These are phyloP conservation scores for Sciaenops ocellatus DNA, from an alignment of 2,797 vertebrate genomes.

Conservation along the genomic window DNA sequence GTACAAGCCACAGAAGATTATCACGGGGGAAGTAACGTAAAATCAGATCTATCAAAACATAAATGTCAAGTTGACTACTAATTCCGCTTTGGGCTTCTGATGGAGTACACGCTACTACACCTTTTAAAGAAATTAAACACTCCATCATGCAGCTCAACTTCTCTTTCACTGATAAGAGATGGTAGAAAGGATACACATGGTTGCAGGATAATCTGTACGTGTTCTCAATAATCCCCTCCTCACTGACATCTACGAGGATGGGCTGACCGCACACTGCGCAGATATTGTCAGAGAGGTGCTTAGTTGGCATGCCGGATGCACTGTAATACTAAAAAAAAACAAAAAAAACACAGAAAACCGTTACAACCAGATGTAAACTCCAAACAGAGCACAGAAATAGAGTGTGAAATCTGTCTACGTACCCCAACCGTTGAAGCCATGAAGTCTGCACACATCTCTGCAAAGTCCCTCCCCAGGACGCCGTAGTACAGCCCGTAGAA, in stretches of 20 bases:
- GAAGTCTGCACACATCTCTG: slow-evolving; percentile 99
- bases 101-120: neutral
- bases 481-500: slow-evolving; percentile 99
- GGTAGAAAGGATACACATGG: slow-evolving; percentile 94
- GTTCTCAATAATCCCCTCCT: slow-evolving; percentile 99
- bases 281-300: slow-evolving; percentile 97
- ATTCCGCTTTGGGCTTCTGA: slow-evolving; percentile 52
- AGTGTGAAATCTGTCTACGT: slow-evolving; percentile 57
- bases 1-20: slow-evolving; percentile 5
- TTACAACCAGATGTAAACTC: neutral
- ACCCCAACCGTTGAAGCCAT: slow-evolving; percentile 99
- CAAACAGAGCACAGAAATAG: neutral
- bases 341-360: neutral
- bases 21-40: slow-evolving; percentile 52
- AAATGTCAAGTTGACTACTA: slow-evolving; percentile 52
- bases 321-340: slow-evolving; percentile 92
- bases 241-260: slow-evolving; percentile 96
- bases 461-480: slow-evolving; percentile 96
- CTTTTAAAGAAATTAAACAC: neutral
- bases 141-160: slow-evolving; percentile 16
- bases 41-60: slow-evolving; percentile 4
- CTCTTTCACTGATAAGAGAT: slow-evolving; percentile 12
- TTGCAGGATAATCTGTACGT: slow-evolving; percentile 98
- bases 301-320: slow-evolving; percentile 97
- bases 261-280: slow-evolving; percentile 98